Percentiles rank a stretch among this genome's conserved stretches.
Evolutionary conservation across 2,797 vertebrate species (phyloP).

Genomic region (Myiotriccus ornatus): DNA sequence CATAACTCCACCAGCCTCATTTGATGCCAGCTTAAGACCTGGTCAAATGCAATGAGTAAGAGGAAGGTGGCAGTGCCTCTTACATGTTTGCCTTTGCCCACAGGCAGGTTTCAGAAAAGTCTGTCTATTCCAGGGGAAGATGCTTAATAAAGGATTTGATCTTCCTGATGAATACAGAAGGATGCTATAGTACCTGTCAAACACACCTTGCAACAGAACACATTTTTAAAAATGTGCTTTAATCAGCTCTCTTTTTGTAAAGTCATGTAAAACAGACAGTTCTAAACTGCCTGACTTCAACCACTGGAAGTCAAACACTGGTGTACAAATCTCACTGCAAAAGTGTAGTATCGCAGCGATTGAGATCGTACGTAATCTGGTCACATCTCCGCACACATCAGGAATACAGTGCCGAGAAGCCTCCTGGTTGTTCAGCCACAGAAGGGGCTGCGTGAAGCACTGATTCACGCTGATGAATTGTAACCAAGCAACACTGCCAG

Average conservation of each 20-base stretch:
- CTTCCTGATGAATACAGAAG: background rate
- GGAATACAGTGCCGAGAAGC: constrained; percentile 5
- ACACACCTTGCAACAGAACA: background rate
- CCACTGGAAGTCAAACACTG: background rate
- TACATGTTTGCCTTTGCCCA: background rate
- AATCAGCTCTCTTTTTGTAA: background rate
- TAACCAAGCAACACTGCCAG: constrained; percentile 66
- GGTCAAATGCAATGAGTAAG: background rate
- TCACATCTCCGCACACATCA: background rate
- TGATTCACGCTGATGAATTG: constrained; percentile 60
- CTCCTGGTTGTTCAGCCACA: background rate
- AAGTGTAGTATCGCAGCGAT: background rate
- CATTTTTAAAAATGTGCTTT: background rate
- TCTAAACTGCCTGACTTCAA: background rate
- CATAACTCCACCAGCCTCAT: background rate
- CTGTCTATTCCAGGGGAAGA: background rate
- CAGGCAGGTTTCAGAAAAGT: background rate
- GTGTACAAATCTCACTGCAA: background rate
- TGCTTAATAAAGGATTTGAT: background rate
- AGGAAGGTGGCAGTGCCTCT: background rate
- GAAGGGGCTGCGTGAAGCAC: constrained; percentile 12
- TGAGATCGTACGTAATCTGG: background rate
- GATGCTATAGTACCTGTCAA: background rate
- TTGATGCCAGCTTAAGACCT: background rate
- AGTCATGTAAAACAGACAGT: background rate